These are phyloP conservation scores for Podarcis lilfordi DNA, from an alignment of 2,797 vertebrate genomes.

Conservation along the genomic window DNA sequence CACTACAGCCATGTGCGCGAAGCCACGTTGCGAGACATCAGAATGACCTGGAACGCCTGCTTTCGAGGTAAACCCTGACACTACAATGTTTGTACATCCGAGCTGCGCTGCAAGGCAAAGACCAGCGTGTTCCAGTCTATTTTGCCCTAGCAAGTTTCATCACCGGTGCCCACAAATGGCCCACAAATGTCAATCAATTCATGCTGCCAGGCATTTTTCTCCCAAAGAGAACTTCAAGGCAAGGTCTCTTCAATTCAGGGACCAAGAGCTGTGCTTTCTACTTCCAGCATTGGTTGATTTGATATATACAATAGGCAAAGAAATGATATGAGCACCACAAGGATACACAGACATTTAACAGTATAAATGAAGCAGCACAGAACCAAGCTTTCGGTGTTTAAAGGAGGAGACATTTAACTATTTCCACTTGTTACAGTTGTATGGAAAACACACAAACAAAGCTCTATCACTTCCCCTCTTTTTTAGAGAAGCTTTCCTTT, in stretches of 20 bases:
- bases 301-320: not conserved
- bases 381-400: constrained; percentile 25
- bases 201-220: not conserved
- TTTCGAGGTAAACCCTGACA: constrained; percentile 80
- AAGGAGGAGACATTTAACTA: constrained; percentile 58
- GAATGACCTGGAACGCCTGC: constrained; percentile 74
- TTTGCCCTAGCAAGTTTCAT: not conserved
- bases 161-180: not conserved
- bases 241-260: not conserved
- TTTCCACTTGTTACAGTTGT: constrained; percentile 42
- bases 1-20: constrained; percentile 84
- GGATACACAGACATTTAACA: not conserved
- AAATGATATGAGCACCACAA: not conserved
- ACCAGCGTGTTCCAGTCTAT: not conserved
- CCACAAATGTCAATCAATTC: not conserved
- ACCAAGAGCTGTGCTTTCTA: constrained; percentile 22
- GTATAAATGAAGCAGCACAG: not conserved
- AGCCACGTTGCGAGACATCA: constrained; percentile 79
- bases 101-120: constrained; percentile 15
- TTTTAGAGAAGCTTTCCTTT: not conserved
- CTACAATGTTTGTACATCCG: constrained; percentile 58
- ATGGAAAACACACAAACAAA: constrained; percentile 32
- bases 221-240: not conserved
- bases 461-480: constrained; percentile 53
- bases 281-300: not conserved